Conservation (phyloP, 2,888 invertebrate genomes). For the Pseudolycoriella hygida region DNA sequence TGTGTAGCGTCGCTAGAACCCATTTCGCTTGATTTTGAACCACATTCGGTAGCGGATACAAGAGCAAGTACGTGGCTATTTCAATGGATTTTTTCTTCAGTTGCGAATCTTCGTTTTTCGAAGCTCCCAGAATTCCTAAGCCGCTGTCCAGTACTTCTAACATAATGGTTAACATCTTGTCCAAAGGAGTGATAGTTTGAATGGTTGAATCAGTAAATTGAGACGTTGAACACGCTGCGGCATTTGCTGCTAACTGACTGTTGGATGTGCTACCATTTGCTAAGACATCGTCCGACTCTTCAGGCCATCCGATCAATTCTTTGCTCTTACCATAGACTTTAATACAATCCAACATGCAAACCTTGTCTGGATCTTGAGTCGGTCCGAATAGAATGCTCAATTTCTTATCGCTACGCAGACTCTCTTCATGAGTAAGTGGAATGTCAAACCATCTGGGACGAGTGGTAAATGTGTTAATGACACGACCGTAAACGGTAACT, state of each 20-base stretch:
- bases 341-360: constrained; percentile 85
- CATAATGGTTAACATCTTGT: constrained; percentile 43
- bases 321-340: constrained; percentile 93
- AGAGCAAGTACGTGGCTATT: constrained; percentile 37
- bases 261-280: constrained; percentile 20
- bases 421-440: constrained; percentile 85
- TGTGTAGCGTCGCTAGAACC: constrained; percentile 62
- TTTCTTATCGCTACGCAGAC: constrained; percentile 79
- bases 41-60: constrained; percentile 49
- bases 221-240: constrained; percentile 17
- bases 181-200: constrained; percentile 25
- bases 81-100: constrained; percentile 38
- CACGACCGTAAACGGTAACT: constrained; percentile 36
- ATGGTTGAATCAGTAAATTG: constrained; percentile 16
- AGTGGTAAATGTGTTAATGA: constrained; percentile 49
- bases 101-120: constrained; percentile 30
- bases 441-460: constrained; percentile 90
- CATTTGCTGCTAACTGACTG: constrained; percentile 16
- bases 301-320: constrained; percentile 93
- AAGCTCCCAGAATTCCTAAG: constrained; percentile 35
- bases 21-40: constrained; percentile 67
- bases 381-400: constrained; percentile 68
- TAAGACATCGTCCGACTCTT: constrained; percentile 67
- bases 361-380: constrained; percentile 70
- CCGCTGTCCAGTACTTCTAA: constrained; percentile 59